Conservation (phyloP, 2,797 vertebrate genomes). For the Sorex maritimensis region DNA sequence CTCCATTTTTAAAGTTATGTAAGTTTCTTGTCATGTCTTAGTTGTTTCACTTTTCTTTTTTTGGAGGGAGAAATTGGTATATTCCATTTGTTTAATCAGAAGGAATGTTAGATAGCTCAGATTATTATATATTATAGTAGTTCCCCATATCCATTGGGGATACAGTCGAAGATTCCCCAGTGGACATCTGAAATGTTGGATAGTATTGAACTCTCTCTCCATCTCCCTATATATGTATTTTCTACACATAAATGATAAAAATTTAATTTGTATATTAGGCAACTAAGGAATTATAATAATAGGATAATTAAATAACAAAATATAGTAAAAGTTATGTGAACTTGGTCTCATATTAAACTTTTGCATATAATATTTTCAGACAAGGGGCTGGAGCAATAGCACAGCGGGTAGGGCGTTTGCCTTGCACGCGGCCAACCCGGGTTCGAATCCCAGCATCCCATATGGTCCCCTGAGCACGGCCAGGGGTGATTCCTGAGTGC, state of each 20-base stretch:
- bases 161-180: background rate
- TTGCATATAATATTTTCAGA: background rate
- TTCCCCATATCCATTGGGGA: background rate
- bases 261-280: background rate
- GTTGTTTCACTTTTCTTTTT: slow-evolving; percentile 30
- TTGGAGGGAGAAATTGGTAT: slow-evolving; percentile 10
- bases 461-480: too few relatives aligned
- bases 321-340: background rate
- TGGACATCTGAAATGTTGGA: background rate
- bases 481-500: too few relatives aligned
- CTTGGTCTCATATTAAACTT: background rate
- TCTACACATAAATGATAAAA: too few relatives aligned
- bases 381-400: too few relatives aligned
- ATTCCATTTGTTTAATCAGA: slow-evolving; percentile 57
- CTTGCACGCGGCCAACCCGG: too few relatives aligned
- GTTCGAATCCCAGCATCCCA: too few relatives aligned
- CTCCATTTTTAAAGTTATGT: slow-evolving; percentile 49
- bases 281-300: background rate
- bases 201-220: background rate
- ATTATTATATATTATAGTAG: background rate
- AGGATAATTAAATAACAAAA: background rate
- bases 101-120: slow-evolving; percentile 24
- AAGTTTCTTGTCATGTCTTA: slow-evolving; percentile 42
- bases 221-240: too few relatives aligned
- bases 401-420: too few relatives aligned